Conservation (phyloP, 92 coral and sea anemone species). For the Desmophyllum pertusum region DNA sequence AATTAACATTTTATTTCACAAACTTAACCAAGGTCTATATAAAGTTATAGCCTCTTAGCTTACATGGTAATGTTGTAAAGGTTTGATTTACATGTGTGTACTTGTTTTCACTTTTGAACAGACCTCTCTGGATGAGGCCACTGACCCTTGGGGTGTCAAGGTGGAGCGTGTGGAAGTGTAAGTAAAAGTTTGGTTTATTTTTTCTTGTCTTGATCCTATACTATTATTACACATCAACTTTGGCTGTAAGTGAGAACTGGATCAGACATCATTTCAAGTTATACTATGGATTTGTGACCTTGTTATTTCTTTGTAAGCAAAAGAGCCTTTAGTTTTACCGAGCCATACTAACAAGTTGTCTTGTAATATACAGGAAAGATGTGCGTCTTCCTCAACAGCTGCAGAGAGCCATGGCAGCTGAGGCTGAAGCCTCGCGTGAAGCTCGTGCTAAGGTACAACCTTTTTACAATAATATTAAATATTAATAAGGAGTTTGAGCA, state of each 20-base stretch:
- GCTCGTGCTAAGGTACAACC: constrained; percentile 88
- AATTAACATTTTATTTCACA: too few relatives aligned
- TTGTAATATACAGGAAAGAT: constrained; percentile 71
- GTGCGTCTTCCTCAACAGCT: constrained; percentile 93
- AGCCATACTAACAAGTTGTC: neutral
- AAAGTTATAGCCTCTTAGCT: neutral
- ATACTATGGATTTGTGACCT: neutral
- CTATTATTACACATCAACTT: neutral
- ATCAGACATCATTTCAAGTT: neutral
- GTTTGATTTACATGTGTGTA: neutral
- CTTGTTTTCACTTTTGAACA: constrained; percentile 4
- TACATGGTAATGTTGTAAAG: neutral
- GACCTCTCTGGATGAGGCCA: constrained; percentile 82
- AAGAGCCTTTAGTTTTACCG: neutral
- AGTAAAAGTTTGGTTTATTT: constrained; percentile 20
- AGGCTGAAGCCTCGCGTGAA: constrained; percentile 89
- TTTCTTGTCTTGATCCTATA: neutral
- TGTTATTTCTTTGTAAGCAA: neutral
- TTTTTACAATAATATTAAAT: neutral
- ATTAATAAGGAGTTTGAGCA: neutral
- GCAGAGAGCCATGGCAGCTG: constrained; percentile 98
- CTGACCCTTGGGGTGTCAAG: constrained; percentile 93
- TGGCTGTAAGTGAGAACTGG: neutral
- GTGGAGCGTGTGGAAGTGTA: constrained; percentile 95
- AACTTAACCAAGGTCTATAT: too few relatives aligned